phyloP scores from a whole-genome alignment of 2,113 vertebrate genomes.

The Odocoileus hemionus region DNA sequence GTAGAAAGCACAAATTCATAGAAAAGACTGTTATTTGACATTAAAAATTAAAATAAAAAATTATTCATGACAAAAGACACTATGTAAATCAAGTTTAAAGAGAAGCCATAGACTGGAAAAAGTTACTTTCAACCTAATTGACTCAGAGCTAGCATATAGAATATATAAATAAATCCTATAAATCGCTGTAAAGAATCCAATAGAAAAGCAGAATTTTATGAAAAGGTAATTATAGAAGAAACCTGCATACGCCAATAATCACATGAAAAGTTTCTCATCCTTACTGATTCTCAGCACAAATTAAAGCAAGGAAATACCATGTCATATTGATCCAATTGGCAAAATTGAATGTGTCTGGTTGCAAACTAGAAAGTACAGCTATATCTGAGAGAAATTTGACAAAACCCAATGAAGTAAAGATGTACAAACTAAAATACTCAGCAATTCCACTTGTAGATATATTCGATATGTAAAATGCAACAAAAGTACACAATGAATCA shows the following conservation, averaged over 20 bases:
- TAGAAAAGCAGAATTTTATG: not conserved
- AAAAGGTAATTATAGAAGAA: slow-evolving; percentile 5
- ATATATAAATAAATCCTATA: slow-evolving; percentile 27
- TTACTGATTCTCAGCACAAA: not conserved
- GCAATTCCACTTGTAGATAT: not conserved
- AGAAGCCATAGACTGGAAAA: not conserved
- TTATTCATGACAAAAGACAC: not conserved
- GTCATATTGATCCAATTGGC: not conserved
- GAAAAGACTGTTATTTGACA: not conserved
- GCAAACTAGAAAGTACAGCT: not conserved
- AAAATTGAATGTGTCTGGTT: not conserved
- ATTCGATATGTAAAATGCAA: not conserved
- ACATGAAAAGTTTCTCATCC: not conserved
- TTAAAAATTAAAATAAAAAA: not conserved
- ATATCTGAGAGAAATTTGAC: not conserved
- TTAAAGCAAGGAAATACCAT: not conserved
- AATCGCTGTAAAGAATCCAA: slow-evolving; percentile 23
- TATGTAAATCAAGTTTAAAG: not conserved
- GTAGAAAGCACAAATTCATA: not conserved
- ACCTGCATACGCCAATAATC: not conserved
- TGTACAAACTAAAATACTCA: not conserved
- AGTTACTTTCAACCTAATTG: not conserved
- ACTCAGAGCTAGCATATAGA: not conserved
- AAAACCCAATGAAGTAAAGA: not conserved
- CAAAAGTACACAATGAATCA: not conserved